Evolutionary conservation across 1,140 invertebrate genomes (phyloP), one percentile per base, ranked within the genome.

Genomic region (Phthorimaea operculella): DNA sequence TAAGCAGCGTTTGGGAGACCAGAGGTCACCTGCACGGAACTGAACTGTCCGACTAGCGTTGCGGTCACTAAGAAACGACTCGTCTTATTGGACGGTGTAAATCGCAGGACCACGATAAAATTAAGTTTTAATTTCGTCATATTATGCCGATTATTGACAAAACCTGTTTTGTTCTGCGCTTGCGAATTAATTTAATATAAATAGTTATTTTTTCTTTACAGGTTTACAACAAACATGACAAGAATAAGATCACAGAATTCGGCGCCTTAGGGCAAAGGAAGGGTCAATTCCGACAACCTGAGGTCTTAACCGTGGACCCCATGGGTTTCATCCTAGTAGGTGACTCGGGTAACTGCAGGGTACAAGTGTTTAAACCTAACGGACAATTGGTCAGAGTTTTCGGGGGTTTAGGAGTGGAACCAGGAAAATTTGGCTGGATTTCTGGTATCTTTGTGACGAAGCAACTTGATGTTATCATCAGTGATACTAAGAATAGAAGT

Each of bases 251-350:
- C 11, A 59, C 79, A 0, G 87, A 88, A 62, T 89, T 92, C 59
- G 90, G 90, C 7, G 85, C 87, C 1, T 81, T 87, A 39, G 91
- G 90, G 4, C 86, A 86, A 28, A 83, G 87, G 36, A 88, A 88
- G 59, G 90, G 90, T 2, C 89, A 91, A 63, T 89, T 92, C 58
- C 83, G 90, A 66, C 88, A 90, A 33, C 90, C 91, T 0, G 90
- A 92, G 74, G 89, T 90, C 0, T 76, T 94, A 12, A 88, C 90
- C 0, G 87, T 93, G 0, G 93, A 94, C 72, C 86, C 87, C 1
- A 70, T 90, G 66, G 92, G 92, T 3, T 92, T 92, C 68, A 90
- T 94, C 50, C 74, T 92, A 2, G 92, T 94, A 0, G 93, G 92
- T 0, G 93, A 94, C 70, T 90, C 90, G 12, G 93, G 92, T 1